Evolutionary conservation across 2,113 vertebrate genomes (phyloP).

Genomic region (Dicaeum eximium): DNA sequence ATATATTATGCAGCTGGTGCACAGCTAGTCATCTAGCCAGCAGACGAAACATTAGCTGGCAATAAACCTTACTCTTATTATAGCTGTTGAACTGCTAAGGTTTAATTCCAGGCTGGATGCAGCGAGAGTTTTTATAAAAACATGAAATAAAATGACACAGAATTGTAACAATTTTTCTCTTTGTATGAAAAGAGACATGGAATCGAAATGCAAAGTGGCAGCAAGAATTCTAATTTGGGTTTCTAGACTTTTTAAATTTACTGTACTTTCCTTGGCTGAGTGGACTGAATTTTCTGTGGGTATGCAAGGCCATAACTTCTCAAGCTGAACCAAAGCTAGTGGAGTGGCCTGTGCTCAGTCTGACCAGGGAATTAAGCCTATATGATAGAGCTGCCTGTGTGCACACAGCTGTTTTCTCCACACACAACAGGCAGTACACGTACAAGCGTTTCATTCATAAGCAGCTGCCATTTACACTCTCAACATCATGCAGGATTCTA

Average conservation of each 20-base stretch:
- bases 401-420: not conserved
- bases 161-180: not conserved
- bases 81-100: not conserved
- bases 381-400: not conserved
- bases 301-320: not conserved
- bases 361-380: not conserved
- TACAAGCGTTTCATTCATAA: not conserved
- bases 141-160: not conserved
- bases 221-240: not conserved
- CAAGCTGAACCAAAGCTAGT: not conserved
- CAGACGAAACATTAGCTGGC: conserved; percentile 46
- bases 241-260: not conserved
- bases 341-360: not conserved
- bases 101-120: not conserved
- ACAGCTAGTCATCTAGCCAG: conserved; percentile 42
- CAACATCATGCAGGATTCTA: not conserved
- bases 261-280: not conserved
- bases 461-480: not conserved
- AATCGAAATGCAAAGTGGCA: not conserved
- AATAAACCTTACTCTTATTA: conserved; percentile 38
- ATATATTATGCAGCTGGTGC: conserved; percentile 47
- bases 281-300: not conserved
- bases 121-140: not conserved
- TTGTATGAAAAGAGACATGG: not conserved
- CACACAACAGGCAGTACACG: not conserved